Evolutionary conservation across 2,888 invertebrate species (phyloP), one percentile per base, ranked within the genome.

Genomic region (Harmothoe impar): DNA sequence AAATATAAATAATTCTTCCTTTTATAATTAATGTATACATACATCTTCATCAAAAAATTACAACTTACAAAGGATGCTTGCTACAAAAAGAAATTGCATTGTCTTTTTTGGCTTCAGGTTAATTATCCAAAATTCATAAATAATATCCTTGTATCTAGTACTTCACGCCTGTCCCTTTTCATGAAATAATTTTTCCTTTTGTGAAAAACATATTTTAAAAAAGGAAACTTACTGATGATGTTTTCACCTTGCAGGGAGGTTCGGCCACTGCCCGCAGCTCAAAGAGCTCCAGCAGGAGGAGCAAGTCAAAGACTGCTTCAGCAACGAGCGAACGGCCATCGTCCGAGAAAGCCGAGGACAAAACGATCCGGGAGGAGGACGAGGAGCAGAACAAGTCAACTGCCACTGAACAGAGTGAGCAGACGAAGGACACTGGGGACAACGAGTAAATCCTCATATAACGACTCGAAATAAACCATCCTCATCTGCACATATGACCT

Each of bases 301-400:
- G 35, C 20, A 35, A 17, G 23, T 84, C 84, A 31, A 84, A 51
- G 84, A 35, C 84, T 10, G 43, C 33, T 43, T 84, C 84, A 17
- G 84, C 84, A 15, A n/a, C 35, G 3, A 25, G 51, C 35, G 51
- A 84, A 35, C 10, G 25, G 25, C 1, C 68, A 29, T 3, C n/a
- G 33, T 31, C n/a, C 23, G 84, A 84, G 35, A 31, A 31, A 1
- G 12, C 33, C 0, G n/a, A 33, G 25, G 84, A 84, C 43, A 84
- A 84, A 10, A 84, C 84, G 35, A 84, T 84, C 43, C 35, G 25
- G 84, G 84, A 84, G 84, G 84, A 84, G 43, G 84, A 84, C 15
- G 84, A 84, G 84, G 43, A 84, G 25, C 29, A 72, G 72, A 43
- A 84, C 51, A 84, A 84, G 43, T 25, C 84, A 17, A 7, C 35